Evolutionary conservation across 2,797 vertebrate species (phyloP).

Genomic region (Lycodopsis pacificus): DNA sequence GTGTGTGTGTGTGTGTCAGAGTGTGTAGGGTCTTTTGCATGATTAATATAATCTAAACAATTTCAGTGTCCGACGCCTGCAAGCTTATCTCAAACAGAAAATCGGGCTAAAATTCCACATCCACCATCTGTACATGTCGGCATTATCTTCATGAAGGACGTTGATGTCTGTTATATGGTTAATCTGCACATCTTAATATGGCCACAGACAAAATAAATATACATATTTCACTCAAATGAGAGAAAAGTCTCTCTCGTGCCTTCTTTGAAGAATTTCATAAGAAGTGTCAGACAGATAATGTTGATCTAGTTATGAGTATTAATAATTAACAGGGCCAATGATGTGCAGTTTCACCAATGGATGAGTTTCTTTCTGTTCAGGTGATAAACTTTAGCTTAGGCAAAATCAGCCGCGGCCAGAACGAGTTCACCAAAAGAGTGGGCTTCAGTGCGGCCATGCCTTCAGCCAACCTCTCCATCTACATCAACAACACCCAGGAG

Average conservation of each 20-base stretch:
- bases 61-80: constrained; percentile 67
- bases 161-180: constrained; percentile 58
- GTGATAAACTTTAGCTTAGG: constrained; percentile 88
- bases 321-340: background rate
- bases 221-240: background rate
- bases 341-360: background rate
- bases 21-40: constrained; percentile 42
- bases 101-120: constrained; percentile 77
- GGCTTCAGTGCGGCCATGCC: constrained; percentile 85
- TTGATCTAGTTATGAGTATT: background rate
- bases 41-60: constrained; percentile 80
- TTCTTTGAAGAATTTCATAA: constrained; percentile 12
- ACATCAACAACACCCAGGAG: constrained; percentile 89
- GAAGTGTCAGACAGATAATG: background rate
- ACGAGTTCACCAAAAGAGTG: constrained; percentile 79
- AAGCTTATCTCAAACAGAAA: constrained; percentile 77
- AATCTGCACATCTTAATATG: constrained; percentile 62
- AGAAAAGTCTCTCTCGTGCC: background rate
- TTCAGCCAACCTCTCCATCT: constrained; percentile 89
- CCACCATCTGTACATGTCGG: constrained; percentile 80
- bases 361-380: constrained; percentile 67
- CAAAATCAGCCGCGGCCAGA: constrained; percentile 81
- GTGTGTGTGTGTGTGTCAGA: constrained; percentile 15
- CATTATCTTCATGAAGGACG: constrained; percentile 79
- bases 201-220: constrained; percentile 12